These are phyloP conservation scores for Aphidius gifuensis DNA, from an alignment of 1,140 invertebrate genomes.

Conservation along the genomic window DNA sequence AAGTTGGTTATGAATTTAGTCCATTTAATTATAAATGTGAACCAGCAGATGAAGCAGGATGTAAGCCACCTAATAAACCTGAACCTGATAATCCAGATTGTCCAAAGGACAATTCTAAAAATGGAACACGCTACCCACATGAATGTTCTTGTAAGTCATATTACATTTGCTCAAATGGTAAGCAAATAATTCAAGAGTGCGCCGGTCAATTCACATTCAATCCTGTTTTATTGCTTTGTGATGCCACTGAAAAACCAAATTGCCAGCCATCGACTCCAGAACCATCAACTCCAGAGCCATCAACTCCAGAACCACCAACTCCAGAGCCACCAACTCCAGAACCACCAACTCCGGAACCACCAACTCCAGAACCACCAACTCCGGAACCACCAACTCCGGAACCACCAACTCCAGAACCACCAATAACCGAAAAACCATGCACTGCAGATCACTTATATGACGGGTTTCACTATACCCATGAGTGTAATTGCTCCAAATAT, in stretches of 20 bases:
- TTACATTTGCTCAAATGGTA: slow-evolving; percentile 39
- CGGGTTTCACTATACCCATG: no score
- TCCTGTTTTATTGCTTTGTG: not conserved
- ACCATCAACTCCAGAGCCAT: not conserved
- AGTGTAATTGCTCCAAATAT: no score
- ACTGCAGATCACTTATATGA: no score
- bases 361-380: no score
- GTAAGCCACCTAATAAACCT: no score
- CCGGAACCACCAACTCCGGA: not conserved
- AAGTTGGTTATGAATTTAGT: slow-evolving; percentile 53
- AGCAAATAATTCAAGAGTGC: slow-evolving; percentile 32
- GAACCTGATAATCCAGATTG: not conserved
- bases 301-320: not conserved
- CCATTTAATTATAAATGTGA: no score
- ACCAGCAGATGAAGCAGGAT: no score
- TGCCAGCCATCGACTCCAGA: not conserved
- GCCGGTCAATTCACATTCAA: slow-evolving; percentile 36
- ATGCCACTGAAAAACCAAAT: no score
- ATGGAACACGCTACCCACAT: slow-evolving; percentile 16
- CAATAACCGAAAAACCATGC: no score
- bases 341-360: slow-evolving; percentile 13
- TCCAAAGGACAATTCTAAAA: slow-evolving; percentile 11
- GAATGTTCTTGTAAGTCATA: slow-evolving; percentile 38
- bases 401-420: not conserved
- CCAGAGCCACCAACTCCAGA: no score